A percentile compares a stretch with the other conserved stretches of the same genome.
phyloP scores from a whole-genome alignment of 2,113 vertebrate genomes.

The Odocoileus virginianus region DNA sequence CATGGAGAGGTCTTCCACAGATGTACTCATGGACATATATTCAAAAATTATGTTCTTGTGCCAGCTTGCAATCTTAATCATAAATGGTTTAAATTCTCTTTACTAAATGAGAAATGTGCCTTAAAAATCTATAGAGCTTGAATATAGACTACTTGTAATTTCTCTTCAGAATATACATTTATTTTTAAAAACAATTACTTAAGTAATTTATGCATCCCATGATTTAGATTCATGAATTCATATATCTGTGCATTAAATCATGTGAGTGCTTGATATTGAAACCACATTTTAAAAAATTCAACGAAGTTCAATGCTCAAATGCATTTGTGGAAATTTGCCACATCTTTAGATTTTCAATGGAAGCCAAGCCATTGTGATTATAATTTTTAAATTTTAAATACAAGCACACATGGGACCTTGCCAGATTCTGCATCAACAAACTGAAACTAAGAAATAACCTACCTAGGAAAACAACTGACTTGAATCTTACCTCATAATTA shows the following conservation, averaged over 20 bases:
- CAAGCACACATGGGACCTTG: neutral
- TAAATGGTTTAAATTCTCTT: neutral
- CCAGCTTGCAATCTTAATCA: neutral
- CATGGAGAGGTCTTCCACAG: neutral
- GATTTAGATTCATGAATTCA: neutral
- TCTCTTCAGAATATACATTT: neutral
- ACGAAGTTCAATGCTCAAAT: neutral
- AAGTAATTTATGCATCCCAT: neutral
- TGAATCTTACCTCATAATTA: neutral
- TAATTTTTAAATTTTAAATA: slow-evolving; percentile 11
- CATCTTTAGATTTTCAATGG: neutral
- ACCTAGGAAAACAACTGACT: neutral
- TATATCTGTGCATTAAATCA: neutral
- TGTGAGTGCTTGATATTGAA: neutral
- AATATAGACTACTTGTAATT: neutral
- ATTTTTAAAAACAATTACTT: neutral
- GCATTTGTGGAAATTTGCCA: neutral
- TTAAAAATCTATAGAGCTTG: neutral
- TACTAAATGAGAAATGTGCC: neutral
- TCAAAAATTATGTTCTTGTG: neutral
- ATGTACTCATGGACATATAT: neutral
- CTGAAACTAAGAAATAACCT: neutral
- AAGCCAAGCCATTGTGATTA: neutral
- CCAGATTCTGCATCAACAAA: neutral
- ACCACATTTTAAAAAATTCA: neutral